Conservation (phyloP, 2,797 vertebrate genomes). For the Chiropotes sagulatus region DNA sequence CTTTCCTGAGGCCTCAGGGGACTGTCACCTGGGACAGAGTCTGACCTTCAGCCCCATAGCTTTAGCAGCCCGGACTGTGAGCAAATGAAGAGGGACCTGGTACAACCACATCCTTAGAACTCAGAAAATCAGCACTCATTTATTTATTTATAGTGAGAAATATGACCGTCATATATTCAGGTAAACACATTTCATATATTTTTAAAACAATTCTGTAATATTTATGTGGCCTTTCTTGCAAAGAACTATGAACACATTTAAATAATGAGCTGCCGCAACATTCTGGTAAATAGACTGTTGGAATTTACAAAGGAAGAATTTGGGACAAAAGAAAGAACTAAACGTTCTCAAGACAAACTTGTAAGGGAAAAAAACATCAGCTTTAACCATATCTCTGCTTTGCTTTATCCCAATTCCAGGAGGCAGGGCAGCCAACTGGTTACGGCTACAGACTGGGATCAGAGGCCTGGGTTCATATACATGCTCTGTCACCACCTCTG, state of each 20-base stretch:
- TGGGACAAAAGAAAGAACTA: background rate
- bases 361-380: background rate
- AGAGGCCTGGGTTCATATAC: background rate
- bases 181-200: slow-evolving; percentile 33
- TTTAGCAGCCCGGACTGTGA: background rate
- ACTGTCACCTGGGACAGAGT: background rate
- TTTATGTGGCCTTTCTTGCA: slow-evolving; percentile 59
- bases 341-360: background rate
- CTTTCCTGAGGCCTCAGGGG: background rate
- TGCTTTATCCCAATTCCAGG: background rate
- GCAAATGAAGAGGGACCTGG: background rate
- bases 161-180: background rate
- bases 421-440: background rate
- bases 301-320: slow-evolving; percentile 43
- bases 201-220: slow-evolving; percentile 56
- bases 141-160: slow-evolving; percentile 43
- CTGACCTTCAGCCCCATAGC: background rate
- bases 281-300: slow-evolving; percentile 22
- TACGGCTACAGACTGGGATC: background rate
- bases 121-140: background rate
- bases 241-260: slow-evolving; percentile 60
- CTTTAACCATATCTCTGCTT: background rate
- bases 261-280: slow-evolving; percentile 25
- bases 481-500: background rate
- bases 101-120: background rate